A percentile compares a stretch with the other conserved stretches of the same genome.
phyloP scores from a whole-genome alignment of 2,113 vertebrate species.

The Stegostoma tigrinum region DNA sequence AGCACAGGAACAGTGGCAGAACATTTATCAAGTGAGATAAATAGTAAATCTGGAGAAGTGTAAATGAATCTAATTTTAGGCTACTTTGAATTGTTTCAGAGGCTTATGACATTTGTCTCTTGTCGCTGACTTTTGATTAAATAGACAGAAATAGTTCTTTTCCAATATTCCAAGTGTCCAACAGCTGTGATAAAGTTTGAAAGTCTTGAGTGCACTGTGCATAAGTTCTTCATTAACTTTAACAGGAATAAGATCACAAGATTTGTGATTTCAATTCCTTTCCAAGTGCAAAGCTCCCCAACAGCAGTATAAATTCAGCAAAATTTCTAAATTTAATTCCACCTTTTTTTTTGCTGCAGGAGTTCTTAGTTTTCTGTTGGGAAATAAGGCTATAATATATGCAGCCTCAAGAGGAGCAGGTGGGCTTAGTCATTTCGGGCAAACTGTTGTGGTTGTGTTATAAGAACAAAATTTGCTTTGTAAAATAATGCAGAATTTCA shows the following conservation, averaged over 20 bases:
- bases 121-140: not conserved
- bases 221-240: not conserved
- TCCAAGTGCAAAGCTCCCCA: not conserved
- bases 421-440: too few relatives aligned
- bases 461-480: not conserved
- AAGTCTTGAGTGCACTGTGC: not conserved
- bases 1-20: too few relatives aligned
- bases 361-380: not conserved
- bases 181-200: not conserved
- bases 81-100: not conserved
- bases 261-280: not conserved
- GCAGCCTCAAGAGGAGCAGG: too few relatives aligned
- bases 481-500: not conserved
- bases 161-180: not conserved
- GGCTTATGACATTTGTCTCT: not conserved
- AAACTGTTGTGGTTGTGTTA: not conserved
- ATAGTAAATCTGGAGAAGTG: not conserved
- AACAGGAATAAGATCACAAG: not conserved
- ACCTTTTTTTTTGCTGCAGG: not conserved
- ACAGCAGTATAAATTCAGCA: not conserved
- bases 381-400: not conserved
- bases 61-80: not conserved
- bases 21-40: not conserved
- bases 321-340: not conserved
- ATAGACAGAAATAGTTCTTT: not conserved